Base-by-base conservation (phyloP, 2,888 invertebrate genomes). In the Polydrusus tereticollis region DNA sequence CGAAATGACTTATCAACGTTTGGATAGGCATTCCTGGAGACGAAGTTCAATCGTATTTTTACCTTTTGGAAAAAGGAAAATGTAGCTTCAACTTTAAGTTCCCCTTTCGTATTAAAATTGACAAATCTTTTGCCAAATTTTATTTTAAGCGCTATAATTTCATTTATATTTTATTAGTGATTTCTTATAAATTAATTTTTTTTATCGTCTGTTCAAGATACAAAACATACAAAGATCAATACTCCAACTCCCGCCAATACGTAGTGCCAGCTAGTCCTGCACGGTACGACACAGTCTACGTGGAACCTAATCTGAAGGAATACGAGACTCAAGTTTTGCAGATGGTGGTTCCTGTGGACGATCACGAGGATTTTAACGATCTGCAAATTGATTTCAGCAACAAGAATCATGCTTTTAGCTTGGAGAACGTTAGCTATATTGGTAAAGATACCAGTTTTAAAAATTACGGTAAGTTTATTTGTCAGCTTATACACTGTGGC, bases 321-420 rank as follows among this genome's bases (percentile, higher is more conserved):
- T 98, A 97, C 84, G 97, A 98, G 86, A 97, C 97, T 0, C 97
- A 97, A 89, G 94, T 96, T 45, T 87, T 96, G 1, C 95, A 96
- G 77, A 96, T 96, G 96, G 94, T 95, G 75, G 96, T 97, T 1
- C 93, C 93, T 0, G 91, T 94, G 1, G 96, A 96, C 79, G 94
- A 93, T 75, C 91, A 90, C 73, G 93, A 93, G 78, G 92, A 93
- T 72, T 90, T 88, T 82, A 90, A 90, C 82, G 95, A 95, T 83
- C 83, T 95, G 36, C 95, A 95, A 82, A 85, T 95, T 67, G 95
- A 95, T 84, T 94, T 95, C 82, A 94, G 95, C 84, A 93, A 93
- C 77, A 92, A 92, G 81, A 95, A 95, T 84, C 95, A 95, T 81
- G 94, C 94, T 0, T 95, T 95, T 82, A 94, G 93, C 77, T 88